Base-by-base conservation (phyloP, 2,113 vertebrate species). In the Lasiurus borealis region DNA sequence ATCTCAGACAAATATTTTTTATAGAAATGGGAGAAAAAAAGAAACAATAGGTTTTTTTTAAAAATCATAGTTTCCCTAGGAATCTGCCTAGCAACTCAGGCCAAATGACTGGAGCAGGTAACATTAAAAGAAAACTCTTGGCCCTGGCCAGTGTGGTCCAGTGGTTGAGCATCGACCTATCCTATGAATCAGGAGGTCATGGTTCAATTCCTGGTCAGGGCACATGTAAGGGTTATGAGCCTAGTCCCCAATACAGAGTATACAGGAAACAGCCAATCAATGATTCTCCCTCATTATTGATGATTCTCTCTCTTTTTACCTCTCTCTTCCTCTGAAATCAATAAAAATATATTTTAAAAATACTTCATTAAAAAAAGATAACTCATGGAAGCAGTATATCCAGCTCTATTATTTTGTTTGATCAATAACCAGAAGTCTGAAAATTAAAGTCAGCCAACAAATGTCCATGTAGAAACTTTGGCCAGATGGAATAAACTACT, bases 371-470 rank as follows among this genome's bases (percentile, higher is more conserved):
- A 59, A 59, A 59, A 59, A 25, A 23, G 57, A 59, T 21, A 59
- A 73, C 23, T 69, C 66, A 89, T 54, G n/a, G 62, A 93, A 84
- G 19, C 34, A 90, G 27, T 29, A 59, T 52, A 80, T 40, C 14
- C 15, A 80, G 48, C 78, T 80, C 66, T 34, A 57, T 9, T 89
- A 80, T 52, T 90, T 68, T 94, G 40, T 72, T 31, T 85, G 46
- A 77, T 18, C 27, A 80, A n/a, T 57, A 81, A 16, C 50, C 34
- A 75, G 34, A 85, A 81, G 40, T 94, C 88, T 94, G 75, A 92
- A 93, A 93, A 83, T 36, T 90, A 62, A 92, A 94, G 54, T 66
- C 54, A 92, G 54, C 3, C 82, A 92, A 87, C 80, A 91, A 31
- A 40, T 88, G 84, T 68, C 50, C 50, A 90, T 3, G 6, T 29